Conservation (phyloP, 2,113 vertebrate genomes). For the Etheostoma spectabile region DNA sequence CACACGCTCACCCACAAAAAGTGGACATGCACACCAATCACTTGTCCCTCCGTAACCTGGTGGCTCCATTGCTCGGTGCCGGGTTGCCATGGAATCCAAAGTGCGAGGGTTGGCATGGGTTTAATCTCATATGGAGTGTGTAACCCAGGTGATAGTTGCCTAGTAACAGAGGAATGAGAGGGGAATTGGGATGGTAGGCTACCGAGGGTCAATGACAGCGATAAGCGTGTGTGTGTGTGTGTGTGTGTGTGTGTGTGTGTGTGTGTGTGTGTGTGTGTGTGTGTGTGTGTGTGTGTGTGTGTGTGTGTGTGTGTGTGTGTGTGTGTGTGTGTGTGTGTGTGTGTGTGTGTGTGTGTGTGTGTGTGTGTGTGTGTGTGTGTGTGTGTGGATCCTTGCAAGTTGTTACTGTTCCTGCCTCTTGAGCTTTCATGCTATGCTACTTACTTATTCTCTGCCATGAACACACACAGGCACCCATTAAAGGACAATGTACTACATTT, state of each 20-base stretch:
- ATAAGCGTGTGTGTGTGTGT: slow-evolving; percentile 65
- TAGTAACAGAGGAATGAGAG: slow-evolving; percentile 79
- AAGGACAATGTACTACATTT: slow-evolving; percentile 13
- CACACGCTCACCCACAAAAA: slow-evolving; percentile 18
- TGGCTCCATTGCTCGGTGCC: slow-evolving; percentile 41
- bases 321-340: slow-evolving; percentile 32
- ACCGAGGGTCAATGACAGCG: slow-evolving; percentile 61
- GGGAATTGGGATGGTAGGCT: slow-evolving; percentile 54
- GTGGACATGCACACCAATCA: slow-evolving; percentile 28
- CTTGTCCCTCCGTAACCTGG: slow-evolving; percentile 61
- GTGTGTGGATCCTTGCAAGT: slow-evolving; percentile 6
- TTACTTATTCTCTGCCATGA: slow-evolving; percentile 21
- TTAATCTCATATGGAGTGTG: slow-evolving; percentile 76
- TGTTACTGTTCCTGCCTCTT: slow-evolving; percentile 2
- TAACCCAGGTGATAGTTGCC: slow-evolving; percentile 85
- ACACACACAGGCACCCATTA: slow-evolving; percentile 11
- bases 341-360: background rate
- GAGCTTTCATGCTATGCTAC: slow-evolving; percentile 16
- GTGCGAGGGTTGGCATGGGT: slow-evolving; percentile 78
- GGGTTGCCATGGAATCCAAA: slow-evolving; percentile 79
- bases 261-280: background rate
- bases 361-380: background rate
- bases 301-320: background rate
- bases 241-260: slow-evolving; percentile 4
- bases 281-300: background rate